Evolutionary conservation across 2,888 invertebrate species (phyloP).

Genomic region (Pyrrhosoma nymphula): DNA sequence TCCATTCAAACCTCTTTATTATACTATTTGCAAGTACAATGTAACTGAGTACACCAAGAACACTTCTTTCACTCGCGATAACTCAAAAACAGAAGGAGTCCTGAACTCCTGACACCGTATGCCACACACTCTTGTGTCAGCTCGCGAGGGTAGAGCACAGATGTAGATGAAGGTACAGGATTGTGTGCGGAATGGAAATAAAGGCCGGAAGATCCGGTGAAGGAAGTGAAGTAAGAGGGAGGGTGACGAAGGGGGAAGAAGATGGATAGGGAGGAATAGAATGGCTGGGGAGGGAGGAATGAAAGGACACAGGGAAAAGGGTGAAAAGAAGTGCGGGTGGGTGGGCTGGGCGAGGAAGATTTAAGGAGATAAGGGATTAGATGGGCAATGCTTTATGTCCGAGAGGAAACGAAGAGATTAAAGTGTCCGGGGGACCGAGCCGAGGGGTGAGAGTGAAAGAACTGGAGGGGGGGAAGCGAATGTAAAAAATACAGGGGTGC

Average conservation of each 20-base stretch:
- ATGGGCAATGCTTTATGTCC: slow-evolving; percentile 26
- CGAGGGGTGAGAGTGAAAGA: slow-evolving; percentile 17
- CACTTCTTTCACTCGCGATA: too few relatives aligned
- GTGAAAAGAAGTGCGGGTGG: background rate
- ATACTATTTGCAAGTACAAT: too few relatives aligned
- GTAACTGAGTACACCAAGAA: too few relatives aligned
- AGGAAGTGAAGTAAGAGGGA: background rate
- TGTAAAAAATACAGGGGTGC: background rate
- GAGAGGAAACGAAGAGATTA: slow-evolving; percentile 41
- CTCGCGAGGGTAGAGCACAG: too few relatives aligned
- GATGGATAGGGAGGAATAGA: background rate
- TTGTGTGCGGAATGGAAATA: too few relatives aligned
- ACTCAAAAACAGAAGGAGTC: too few relatives aligned
- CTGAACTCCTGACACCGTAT: too few relatives aligned
- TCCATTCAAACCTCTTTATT: too few relatives aligned
- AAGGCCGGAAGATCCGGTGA: background rate
- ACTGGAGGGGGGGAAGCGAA: background rate
- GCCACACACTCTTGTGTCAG: too few relatives aligned
- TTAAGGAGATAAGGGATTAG: slow-evolving; percentile 2
- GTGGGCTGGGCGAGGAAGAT: background rate
- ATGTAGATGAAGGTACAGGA: background rate
- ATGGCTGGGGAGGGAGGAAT: background rate
- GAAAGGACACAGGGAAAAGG: background rate
- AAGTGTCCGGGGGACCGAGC: background rate
- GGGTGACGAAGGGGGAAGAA: background rate